Evolutionary conservation across 23 tunicate species (phyloP).

Genomic region (Halocynthia aurantium): DNA sequence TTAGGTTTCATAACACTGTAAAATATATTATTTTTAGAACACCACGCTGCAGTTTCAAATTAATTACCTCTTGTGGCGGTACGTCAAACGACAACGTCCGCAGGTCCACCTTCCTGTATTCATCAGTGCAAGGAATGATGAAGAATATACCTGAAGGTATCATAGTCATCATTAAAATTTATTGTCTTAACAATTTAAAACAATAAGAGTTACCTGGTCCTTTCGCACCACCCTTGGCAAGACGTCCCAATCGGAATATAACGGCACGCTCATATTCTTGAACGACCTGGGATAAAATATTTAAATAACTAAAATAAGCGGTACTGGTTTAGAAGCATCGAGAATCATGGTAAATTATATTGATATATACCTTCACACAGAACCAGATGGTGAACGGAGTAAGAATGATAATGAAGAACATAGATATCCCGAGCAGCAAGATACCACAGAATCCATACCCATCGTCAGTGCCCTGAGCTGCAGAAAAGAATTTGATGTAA

Average conservation of each 20-base stretch:
- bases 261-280: conserved; percentile 98
- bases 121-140: conserved; percentile 83
- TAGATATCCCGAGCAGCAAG: conserved; percentile 38
- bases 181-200: conserved; percentile 85
- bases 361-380: conserved; percentile 62
- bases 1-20: not conserved
- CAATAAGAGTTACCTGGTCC: conserved; percentile 90
- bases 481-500: not conserved
- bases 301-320: not conserved
- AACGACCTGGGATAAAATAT: conserved; percentile 49
- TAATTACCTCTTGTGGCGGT: conserved; percentile 71
- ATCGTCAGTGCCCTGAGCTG: conserved; percentile 60
- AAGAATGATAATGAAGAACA: conserved; percentile 45
- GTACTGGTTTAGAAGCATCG: too few relatives aligned
- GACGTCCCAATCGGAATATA: conserved; percentile 77
- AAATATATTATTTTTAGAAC: not conserved
- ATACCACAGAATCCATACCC: conserved; percentile 80
- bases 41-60: not conserved
- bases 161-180: not conserved
- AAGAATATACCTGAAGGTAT: conserved; percentile 52
- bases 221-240: conserved; percentile 88
- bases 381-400: conserved; percentile 76
- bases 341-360: not conserved
- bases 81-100: conserved; percentile 81
- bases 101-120: conserved; percentile 77